phyloP scores from a whole-genome alignment of 37 sponge, comb jelly and placozoan species.

The Crambe crambe region DNA sequence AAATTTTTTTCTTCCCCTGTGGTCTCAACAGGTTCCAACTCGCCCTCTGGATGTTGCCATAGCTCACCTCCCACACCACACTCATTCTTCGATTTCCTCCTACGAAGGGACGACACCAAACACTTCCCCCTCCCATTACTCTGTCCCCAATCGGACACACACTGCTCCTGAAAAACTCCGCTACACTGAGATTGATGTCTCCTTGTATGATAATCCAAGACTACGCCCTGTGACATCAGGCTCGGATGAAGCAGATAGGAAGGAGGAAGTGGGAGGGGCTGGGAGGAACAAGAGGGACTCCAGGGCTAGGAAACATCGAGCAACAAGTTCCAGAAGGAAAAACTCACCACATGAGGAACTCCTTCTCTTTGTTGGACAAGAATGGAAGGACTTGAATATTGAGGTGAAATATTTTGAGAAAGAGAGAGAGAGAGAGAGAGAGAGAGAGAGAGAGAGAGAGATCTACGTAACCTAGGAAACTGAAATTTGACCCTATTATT shows the following conservation, averaged over 20 bases:
- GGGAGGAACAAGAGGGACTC: background rate
- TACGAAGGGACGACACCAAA: background rate
- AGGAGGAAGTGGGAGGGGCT: background rate
- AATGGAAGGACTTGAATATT: constrained; percentile 12
- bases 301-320: background rate
- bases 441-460: too few species aligned
- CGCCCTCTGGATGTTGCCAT: constrained; percentile 9
- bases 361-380: constrained; percentile 10
- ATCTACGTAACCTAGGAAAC: too few species aligned
- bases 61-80: constrained; percentile 1
- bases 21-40: background rate
- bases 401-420: too few species aligned
- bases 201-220: background rate
- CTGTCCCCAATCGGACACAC: background rate
- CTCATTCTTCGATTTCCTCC: background rate
- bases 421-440: too few species aligned
- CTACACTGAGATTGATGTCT: constrained; percentile 30
- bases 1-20: background rate
- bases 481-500: too few species aligned
- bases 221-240: background rate
- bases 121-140: background rate
- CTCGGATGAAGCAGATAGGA: background rate
- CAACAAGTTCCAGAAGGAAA: background rate
- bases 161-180: background rate
- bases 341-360: constrained; percentile 26